Base-by-base conservation (phyloP, 2,113 vertebrate species). In the Vulpes lagopus region DNA sequence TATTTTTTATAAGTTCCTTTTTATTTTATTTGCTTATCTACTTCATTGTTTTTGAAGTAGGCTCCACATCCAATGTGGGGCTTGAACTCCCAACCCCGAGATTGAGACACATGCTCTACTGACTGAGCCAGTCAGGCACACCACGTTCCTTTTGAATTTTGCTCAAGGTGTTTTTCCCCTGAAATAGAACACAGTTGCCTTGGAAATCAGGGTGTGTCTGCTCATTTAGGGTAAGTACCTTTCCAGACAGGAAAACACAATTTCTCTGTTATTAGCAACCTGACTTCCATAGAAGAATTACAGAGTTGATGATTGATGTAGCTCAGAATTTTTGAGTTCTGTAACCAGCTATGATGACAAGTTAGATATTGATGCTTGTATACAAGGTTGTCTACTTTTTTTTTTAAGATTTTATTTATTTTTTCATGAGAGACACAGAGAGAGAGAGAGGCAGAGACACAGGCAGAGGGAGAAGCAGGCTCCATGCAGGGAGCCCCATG, bases 291-390 rank as follows among this genome's bases (percentile, higher is more conserved):
- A 49, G n/a, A 78, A 69, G 11, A 84, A 53, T 81, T 64, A 89
- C 8, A 35, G 30, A 92, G 17, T 90, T 43, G 43, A 90, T 79
- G 15, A 74, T 2, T 55, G 43, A 55, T 69, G 16, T 79, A 85
- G 14, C 15, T 53, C 53, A 65, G 80, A 92, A 95, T n/a, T 82
- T 93, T 91, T 95, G 25, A 91, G 38, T 89, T 89, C 10, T 89
- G 2, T 79, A 67, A 74, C 4, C 80, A 69, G n/a, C 65, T 83
- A 35, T 67, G 79, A n/a, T 3, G 15, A 88, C 15, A 76, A 35
- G 23, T 82, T 93, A 81, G 85, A 57, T 80, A 59, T 60, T 94
- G 57, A 89, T 86, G 53, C 38, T 79, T 79, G 59, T 15, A 57
- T 88, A 86, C 76, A 43, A 27, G 32, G 8, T 74, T 89, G 2